These are phyloP conservation scores for Fabriciana adippe DNA, from an alignment of 2,888 invertebrate species.

Conservation along the genomic window DNA sequence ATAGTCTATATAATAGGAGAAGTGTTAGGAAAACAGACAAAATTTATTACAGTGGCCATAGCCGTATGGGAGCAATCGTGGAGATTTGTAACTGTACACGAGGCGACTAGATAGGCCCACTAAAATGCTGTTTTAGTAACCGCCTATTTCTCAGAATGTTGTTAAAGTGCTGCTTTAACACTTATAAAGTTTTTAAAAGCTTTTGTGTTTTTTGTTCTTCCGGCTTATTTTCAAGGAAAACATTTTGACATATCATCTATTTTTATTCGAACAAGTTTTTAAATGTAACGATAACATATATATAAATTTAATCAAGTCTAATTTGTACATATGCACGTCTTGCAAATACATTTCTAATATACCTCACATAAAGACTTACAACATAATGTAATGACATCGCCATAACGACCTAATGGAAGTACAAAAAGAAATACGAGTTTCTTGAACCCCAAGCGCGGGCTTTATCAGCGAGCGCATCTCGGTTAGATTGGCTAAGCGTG, in stretches of 20 bases:
- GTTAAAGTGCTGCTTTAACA: slow-evolving; percentile 45
- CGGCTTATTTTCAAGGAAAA: slow-evolving; percentile 20
- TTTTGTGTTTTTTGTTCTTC: slow-evolving; percentile 36
- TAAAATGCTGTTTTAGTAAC: slow-evolving; percentile 55
- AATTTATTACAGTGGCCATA: slow-evolving; percentile 25
- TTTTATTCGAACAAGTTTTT: background rate
- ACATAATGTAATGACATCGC: slow-evolving; percentile 18
- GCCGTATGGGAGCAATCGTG: slow-evolving; percentile 39
- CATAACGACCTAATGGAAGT: slow-evolving; percentile 11
- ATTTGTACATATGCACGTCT: background rate
- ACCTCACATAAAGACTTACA: background rate
- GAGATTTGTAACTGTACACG: slow-evolving; percentile 54
- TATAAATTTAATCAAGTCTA: background rate
- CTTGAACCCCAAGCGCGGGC: slow-evolving; percentile 25
- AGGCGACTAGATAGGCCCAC: slow-evolving; percentile 42
- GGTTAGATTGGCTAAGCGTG: slow-evolving; percentile 42
- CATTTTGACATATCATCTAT: slow-evolving; percentile 1
- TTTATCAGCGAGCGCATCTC: slow-evolving; percentile 40
- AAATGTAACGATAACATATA: too few relatives aligned
- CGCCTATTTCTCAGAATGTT: slow-evolving; percentile 54
- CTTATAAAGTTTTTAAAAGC: slow-evolving; percentile 39
- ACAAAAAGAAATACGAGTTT: slow-evolving; percentile 28
- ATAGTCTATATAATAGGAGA: background rate
- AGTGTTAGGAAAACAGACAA: slow-evolving; percentile 22
- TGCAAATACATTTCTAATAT: background rate